These are phyloP conservation scores for Argya squamiceps DNA, from an alignment of 2,797 vertebrate species.

Conservation along the genomic window DNA sequence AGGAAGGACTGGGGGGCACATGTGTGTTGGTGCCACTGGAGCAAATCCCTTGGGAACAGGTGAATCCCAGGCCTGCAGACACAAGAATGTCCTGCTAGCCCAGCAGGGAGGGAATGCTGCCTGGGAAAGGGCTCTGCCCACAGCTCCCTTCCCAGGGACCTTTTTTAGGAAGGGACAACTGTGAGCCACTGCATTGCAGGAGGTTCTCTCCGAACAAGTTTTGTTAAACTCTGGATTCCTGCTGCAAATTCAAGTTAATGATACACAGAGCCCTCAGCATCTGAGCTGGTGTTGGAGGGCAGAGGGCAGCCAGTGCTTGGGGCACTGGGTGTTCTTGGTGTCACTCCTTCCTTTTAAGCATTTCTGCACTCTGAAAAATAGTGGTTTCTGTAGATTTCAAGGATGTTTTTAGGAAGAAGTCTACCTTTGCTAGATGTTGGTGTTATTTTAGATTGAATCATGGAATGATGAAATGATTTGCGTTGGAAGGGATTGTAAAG, in stretches of 20 bases:
- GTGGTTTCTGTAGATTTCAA: rapidly evolving
- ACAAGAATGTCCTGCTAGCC: neutral
- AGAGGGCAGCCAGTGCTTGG: rapidly evolving
- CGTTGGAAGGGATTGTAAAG: neutral
- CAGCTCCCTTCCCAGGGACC: neutral
- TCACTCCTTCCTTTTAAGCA: neutral
- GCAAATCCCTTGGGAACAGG: neutral
- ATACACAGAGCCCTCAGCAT: neutral
- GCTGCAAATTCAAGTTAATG: neutral
- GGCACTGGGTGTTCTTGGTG: rapidly evolving
- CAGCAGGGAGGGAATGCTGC: rapidly evolving
- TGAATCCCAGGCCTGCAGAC: neutral
- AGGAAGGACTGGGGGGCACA: neutral
- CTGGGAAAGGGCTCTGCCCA: neutral
- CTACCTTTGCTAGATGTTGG: neutral
- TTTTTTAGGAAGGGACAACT: neutral
- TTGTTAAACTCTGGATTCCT: neutral
- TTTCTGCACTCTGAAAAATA: neutral
- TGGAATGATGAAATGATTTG: neutral
- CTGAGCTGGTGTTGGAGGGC: neutral
- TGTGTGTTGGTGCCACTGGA: neutral
- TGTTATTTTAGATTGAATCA: neutral
- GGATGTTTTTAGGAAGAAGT: neutral
- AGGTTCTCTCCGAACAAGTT: neutral
- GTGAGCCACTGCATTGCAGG: neutral